A percentile compares a stretch with the other conserved stretches of the same genome.
Conservation (phyloP, 1,140 invertebrate genomes). For the Colletes gigas region DNA sequence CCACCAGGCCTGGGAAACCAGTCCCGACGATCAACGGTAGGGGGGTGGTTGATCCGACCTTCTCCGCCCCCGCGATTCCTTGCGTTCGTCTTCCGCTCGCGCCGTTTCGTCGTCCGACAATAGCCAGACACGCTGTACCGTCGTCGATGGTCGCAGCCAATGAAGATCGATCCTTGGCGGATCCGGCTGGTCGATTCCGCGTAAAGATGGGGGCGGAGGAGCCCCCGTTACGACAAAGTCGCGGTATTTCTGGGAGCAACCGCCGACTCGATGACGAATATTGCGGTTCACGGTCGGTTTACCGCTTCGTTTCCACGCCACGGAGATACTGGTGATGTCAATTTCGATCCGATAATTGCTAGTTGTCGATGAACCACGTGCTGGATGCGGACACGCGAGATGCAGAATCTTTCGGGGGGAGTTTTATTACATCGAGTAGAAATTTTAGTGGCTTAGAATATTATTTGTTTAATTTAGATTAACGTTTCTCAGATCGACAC, state of each 20-base stretch:
- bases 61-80: constrained; percentile 20
- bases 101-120: constrained; percentile 61
- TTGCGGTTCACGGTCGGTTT: background rate
- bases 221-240: background rate
- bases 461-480: no score
- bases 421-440: no score
- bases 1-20: constrained; percentile 47
- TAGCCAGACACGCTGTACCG: constrained; percentile 14
- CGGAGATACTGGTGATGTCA: background rate
- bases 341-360: background rate
- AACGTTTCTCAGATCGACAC: no score
- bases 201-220: constrained; percentile 1
- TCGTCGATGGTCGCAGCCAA: constrained; percentile 50
- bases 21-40: background rate
- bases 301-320: background rate
- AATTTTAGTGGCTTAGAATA: no score
- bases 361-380: background rate
- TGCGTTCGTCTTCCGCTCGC: constrained; percentile 55
- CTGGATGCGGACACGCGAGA: background rate
- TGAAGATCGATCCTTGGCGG: constrained; percentile 34
- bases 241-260: constrained; percentile 37
- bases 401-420: background rate
- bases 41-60: background rate
- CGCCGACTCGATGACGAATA: background rate
- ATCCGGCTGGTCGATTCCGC: constrained; percentile 28